Percentiles rank a stretch among this genome's conserved stretches.
Conservation (phyloP, 35 echinoderm and acorn worm species). For the Lytechinus variegatus region DNA sequence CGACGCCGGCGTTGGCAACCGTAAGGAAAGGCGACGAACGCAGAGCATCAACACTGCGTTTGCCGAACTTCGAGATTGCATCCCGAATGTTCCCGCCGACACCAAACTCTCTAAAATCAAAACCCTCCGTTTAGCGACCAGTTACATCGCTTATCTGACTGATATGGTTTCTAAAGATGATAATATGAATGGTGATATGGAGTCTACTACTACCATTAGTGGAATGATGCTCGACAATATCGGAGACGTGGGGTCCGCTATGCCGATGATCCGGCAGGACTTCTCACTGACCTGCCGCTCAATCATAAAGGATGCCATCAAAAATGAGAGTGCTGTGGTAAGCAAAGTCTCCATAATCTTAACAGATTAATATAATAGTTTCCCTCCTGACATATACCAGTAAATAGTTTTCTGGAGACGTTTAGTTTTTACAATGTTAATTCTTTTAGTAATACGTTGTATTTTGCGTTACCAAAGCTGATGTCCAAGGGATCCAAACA, state of each 20-base stretch:
- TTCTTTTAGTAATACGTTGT: no score
- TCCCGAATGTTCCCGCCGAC: conserved; percentile 97
- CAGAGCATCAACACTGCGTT: conserved; percentile 98
- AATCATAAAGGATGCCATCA: neutral
- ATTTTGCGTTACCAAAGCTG: no score
- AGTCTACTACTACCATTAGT: conserved; percentile 43
- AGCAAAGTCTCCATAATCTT: neutral
- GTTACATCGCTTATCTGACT: conserved; percentile 95
- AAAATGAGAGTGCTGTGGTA: neutral
- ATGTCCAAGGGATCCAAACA: no score
- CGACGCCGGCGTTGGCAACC: conserved; percentile 27
- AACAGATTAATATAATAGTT: no score
- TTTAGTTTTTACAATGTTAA: no score
- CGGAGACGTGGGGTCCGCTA: neutral
- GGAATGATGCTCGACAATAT: neutral
- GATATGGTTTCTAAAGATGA: conserved; percentile 81
- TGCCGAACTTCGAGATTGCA: conserved; percentile 93
- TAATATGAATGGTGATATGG: conserved; percentile 50
- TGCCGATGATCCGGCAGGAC: conserved; percentile 25
- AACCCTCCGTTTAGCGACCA: conserved; percentile 94
- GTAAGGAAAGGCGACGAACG: conserved; percentile 92
- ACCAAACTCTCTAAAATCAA: conserved; percentile 99
- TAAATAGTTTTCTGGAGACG: no score
- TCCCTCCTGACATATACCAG: no score
- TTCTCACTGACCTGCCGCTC: neutral